A percentile compares a stretch with the other conserved stretches of the same genome.
Conservation (phyloP, 2,888 invertebrate genomes). For the Stratiomys singularior region DNA sequence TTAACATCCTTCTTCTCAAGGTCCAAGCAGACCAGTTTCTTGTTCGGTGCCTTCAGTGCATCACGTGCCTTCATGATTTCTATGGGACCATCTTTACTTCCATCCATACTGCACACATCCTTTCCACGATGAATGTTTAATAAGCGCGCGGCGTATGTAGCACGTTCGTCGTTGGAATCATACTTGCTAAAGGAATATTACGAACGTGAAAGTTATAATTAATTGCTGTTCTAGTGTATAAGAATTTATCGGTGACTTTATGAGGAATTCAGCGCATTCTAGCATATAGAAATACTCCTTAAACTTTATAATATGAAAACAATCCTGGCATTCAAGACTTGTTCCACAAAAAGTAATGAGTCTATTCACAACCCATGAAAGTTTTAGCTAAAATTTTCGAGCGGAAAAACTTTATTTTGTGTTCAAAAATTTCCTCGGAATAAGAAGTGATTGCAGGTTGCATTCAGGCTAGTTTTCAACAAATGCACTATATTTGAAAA, state of each 20-base stretch:
- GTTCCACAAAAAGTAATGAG: too few relatives aligned
- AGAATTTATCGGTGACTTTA: not conserved
- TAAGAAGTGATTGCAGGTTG: too few relatives aligned
- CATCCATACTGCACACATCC: constrained; percentile 57
- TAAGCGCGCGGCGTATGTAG: constrained; percentile 60
- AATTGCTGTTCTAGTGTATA: too few relatives aligned
- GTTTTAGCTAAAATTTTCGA: too few relatives aligned
- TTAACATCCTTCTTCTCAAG: constrained; percentile 60
- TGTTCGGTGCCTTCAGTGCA: constrained; percentile 55
- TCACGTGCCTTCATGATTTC: constrained; percentile 59
- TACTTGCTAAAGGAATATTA: constrained; percentile 56
- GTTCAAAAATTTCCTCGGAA: too few relatives aligned
- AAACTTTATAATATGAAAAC: too few relatives aligned
- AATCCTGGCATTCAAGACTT: too few relatives aligned
- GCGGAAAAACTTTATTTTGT: too few relatives aligned
- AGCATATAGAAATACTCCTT: too few relatives aligned
- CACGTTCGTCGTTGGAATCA: constrained; percentile 58
- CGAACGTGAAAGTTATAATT: not conserved
- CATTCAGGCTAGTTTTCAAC: too few relatives aligned
- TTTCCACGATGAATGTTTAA: constrained; percentile 60
- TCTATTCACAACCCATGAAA: too few relatives aligned
- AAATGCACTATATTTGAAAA: too few relatives aligned
- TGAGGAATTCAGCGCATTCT: not conserved
- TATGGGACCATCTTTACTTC: constrained; percentile 56
- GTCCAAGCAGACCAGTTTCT: constrained; percentile 61